Base-by-base conservation (phyloP, 2,888 invertebrate genomes). In the Crossocerus cetratus region DNA sequence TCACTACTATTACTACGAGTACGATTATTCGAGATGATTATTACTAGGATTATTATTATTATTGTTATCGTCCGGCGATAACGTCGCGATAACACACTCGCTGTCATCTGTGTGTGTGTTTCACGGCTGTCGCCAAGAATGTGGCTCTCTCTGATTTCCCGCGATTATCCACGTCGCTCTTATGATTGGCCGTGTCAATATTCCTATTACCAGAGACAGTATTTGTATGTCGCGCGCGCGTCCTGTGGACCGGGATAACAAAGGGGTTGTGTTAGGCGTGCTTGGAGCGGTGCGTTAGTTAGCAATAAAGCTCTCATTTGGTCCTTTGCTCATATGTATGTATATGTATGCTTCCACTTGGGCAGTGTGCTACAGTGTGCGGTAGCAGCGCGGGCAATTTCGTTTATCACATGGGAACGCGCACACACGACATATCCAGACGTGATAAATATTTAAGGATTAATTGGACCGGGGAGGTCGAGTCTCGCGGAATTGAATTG, bases 1-100 rank as follows among this genome's bases (percentile, higher is more conserved):
- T 60, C 74, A 69, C 64, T 64, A 65, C 54, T 69, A 76, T 65
- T 63, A 66, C 68, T 60, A 69, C 44, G 43, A n/a, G 43, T 62
- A 55, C 61, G 44, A 67, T 16, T 49, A 49, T 13, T 65, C 54
- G 20, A 44, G 16, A 44, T 53, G 66, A 63, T 55, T 72, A 44
- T 23, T 72, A 53, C 58, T 68, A 72, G 42, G 54, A 68, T 56
- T 68, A 74, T 22, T 61, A 67, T 72, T 74, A 64, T 49, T 43
- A 45, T 58, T 69, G 62, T 42, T 69, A 64, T 45, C 14, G 45
- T 11, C 32, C n/a, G 14, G 32, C 54, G 20, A 32, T 32, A 32
- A 32, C 11, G 32, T 32, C 32, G 8, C 32, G 32, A 11, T 8
- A n/a, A n/a, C 32, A 32, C 32, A 32, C 5, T 32, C 32, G 32